Evolutionary conservation across 2,888 invertebrate species (phyloP), one percentile per base, ranked within the genome.

Genomic region (Rotaria sp.): DNA sequence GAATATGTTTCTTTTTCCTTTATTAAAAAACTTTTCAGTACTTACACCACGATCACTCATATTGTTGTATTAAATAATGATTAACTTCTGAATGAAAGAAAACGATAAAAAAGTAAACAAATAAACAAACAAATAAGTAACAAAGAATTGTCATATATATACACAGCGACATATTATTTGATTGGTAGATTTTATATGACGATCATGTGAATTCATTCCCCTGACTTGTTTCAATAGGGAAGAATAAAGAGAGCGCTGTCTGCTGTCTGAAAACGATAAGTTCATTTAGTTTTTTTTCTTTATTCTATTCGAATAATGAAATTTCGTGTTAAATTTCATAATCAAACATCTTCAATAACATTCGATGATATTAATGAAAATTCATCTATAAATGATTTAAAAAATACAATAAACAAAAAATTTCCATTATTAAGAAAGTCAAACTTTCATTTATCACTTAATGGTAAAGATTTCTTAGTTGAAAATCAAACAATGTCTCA

Each of bases 161-260:
- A 67, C 35, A 35, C 24, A 52, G 67, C 67, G 67, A 67, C 67
- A 67, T 67, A 21, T 5, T 30, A 30, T 67, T 21, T 67, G 21
- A 67, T 67, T 67, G 67, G 67, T 67, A 38, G 67, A 35, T 35
- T 35, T 15, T 21, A 2, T 67, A 67, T 67, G 67, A 67, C 35
- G 67, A 67, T 67, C 67, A 67, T 67, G 67, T 67, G 67, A 67
- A 67, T 67, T 67, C 67, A 35, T 67, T 67, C n/a, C 67, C 30
- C 30, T 67, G 35, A 67, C 35, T 67, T 67, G 35, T 67, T 67
- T 35, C 5, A 24, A 52, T 52, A 52, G 24, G 52, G 7, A 67
- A 67, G 35, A 67, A 67, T 5, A 35, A 67, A 67, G 67, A 67
- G 35, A 67, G 67, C 67, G 67, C 67, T 67, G 67, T 67, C 30